A percentile compares a stretch with the other conserved stretches of the same genome.
Evolutionary conservation across 2,888 invertebrate species (phyloP).

Genomic region (Caradrina clavipalpis): DNA sequence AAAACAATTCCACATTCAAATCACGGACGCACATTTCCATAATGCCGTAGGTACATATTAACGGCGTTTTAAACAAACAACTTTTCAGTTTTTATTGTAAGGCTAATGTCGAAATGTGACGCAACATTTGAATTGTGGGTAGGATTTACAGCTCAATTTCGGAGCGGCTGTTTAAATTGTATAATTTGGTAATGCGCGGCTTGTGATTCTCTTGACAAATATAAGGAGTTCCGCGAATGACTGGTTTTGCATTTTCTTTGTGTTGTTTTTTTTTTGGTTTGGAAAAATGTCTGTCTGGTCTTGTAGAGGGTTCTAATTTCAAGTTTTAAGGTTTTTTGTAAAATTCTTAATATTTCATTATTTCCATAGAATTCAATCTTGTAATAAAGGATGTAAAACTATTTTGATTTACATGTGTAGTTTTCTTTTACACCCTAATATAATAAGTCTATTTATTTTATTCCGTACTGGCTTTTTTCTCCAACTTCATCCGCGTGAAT

Average conservation of each 20-base stretch:
- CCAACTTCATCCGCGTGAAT: too few relatives aligned
- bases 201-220: constrained; percentile 36
- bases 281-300: not conserved
- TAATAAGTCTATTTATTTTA: too few relatives aligned
- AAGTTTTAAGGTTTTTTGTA: not conserved
- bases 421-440: too few relatives aligned
- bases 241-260: not conserved
- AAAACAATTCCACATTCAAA: constrained; percentile 59
- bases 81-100: constrained; percentile 59
- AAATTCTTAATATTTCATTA: not conserved
- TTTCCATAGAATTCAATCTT: too few relatives aligned
- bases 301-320: not conserved
- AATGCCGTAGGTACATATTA: constrained; percentile 54
- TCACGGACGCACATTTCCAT: constrained; percentile 55
- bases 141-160: constrained; percentile 50
- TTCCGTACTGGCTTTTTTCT: too few relatives aligned
- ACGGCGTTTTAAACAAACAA: constrained; percentile 58
- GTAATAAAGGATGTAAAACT: too few relatives aligned
- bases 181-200: constrained; percentile 52
- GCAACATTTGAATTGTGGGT: constrained; percentile 34
- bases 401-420: too few relatives aligned
- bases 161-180: constrained; percentile 35
- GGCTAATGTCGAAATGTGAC: constrained; percentile 52
- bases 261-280: not conserved
- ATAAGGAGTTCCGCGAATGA: constrained; percentile 3